Base-by-base conservation (phyloP, 2,888 invertebrate species). In the Panzeria rudis region DNA sequence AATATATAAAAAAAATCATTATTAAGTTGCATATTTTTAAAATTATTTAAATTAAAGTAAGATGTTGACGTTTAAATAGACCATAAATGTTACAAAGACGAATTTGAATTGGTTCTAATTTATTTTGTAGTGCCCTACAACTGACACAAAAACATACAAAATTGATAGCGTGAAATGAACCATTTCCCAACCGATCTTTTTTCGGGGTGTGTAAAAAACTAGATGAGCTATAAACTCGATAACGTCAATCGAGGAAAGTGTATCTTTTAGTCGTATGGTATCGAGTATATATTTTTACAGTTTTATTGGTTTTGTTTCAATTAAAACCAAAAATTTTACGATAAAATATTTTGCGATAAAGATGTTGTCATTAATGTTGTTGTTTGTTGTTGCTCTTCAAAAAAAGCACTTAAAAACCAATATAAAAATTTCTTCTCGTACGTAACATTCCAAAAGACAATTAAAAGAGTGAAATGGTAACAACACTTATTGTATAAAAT, bases 21-120 rank as follows among this genome's bases (percentile, higher is more conserved):
- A 81, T 13, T 50, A 83, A 73, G 73, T 78, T 79, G 83, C 66
- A 66, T 84, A 66, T 66, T 75, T 80, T 80, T 23, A 71, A 76
- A 76, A 56, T 23, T 59, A 80, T 72, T 76, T 66, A 84, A 84
- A 66, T 76, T 80, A 66, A 84, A 84, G 80, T 80, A 80, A 71
- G 59, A 66, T 61, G 79, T 76, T 80, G 84, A 80, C 80, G 71
- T 64, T 80, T 84, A 76, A 71, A 79, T 80, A 61, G 84, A 44
- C 61, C 64, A 80, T 76, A 84, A 80, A 79, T 68, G 78, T 20
- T 83, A 17, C 11, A 23, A 50, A 61, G 66, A 71, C 56, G 71
- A 56, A 82, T 73, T 5, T 56, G 32, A 32, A 32, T 6, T 32
- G 32, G 4, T 32, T 32, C 32, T 5, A 32, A 32, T 32, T 3